Conservation (phyloP, 2,888 invertebrate genomes). For the Heterodera filipjevi region DNA sequence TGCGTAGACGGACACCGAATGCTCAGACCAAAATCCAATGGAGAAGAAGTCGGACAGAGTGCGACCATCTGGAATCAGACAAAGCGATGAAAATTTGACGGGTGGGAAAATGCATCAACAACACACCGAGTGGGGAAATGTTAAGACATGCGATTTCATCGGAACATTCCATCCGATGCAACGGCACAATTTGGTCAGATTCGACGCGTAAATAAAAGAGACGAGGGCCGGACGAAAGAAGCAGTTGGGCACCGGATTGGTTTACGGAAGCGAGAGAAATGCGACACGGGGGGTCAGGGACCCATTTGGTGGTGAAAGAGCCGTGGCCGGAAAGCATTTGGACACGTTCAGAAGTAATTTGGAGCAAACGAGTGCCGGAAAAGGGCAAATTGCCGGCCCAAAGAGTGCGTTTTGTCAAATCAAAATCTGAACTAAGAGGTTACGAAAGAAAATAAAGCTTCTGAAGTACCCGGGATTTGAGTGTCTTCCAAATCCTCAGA, state of each 20-base stretch:
- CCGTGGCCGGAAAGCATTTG: constrained; percentile 70
- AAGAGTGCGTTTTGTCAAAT: constrained; percentile 88
- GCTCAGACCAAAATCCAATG: constrained; percentile 42
- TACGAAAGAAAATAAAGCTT: too few relatives aligned
- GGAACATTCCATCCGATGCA: constrained; percentile 73
- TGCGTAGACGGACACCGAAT: constrained; percentile 35
- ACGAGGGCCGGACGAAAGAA: constrained; percentile 44
- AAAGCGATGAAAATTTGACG: constrained; percentile 22
- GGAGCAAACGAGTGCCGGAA: constrained; percentile 38
- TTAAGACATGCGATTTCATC: constrained; percentile 96
- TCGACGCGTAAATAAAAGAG: constrained; percentile 48
- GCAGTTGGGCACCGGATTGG: constrained; percentile 62
- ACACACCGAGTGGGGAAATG: constrained; percentile 76
- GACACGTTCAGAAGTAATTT: constrained; percentile 37
- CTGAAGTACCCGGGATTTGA: constrained; percentile 43
- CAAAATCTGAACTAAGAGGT: constrained; percentile 77
- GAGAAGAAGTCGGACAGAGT: constrained; percentile 34
- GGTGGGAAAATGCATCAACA: constrained; percentile 5
- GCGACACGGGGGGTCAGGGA: background rate
- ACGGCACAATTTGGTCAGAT: constrained; percentile 41
- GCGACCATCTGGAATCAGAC: constrained; percentile 38
- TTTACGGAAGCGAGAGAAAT: constrained; percentile 42
- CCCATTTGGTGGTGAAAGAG: constrained; percentile 65
- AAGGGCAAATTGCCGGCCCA: constrained; percentile 78
- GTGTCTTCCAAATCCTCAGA: constrained; percentile 94